phyloP scores from a whole-genome alignment of 2,113 vertebrate genomes.

The Peromyscus maniculatus region DNA sequence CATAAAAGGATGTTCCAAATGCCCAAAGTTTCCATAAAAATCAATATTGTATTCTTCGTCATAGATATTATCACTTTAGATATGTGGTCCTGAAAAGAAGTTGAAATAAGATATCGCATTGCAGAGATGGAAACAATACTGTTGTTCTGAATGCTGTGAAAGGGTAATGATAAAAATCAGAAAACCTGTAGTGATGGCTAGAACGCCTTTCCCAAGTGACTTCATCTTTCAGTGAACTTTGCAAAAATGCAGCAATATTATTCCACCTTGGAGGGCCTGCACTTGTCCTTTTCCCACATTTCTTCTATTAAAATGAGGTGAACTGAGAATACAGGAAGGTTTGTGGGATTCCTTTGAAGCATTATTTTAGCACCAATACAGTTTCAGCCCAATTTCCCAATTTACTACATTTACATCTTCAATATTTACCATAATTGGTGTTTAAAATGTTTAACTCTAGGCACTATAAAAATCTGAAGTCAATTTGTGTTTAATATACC shows the following conservation, averaged over 20 bases:
- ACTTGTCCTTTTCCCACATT: neutral
- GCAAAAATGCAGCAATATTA: neutral
- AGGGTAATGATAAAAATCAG: slow-evolving; percentile 27
- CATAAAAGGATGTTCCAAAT: slow-evolving; percentile 26
- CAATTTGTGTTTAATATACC: slow-evolving; percentile 75
- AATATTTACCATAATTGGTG: slow-evolving; percentile 69
- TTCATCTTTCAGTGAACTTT: slow-evolving; percentile 54
- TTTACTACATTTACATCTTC: slow-evolving; percentile 62
- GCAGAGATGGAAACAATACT: neutral
- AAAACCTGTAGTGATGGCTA: slow-evolving; percentile 32
- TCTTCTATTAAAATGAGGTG: slow-evolving; percentile 51
- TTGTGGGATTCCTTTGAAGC: slow-evolving; percentile 55
- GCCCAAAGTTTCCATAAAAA: slow-evolving; percentile 29
- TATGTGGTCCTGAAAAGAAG: neutral
- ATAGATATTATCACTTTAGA: neutral
- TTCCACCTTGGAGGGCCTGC: neutral
- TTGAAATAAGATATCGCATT: neutral
- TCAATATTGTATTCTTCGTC: neutral
- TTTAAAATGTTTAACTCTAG: slow-evolving; percentile 76
- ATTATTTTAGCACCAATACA: slow-evolving; percentile 34
- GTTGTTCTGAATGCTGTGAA: slow-evolving; percentile 31
- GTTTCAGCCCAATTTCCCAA: slow-evolving; percentile 62
- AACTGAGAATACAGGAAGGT: slow-evolving; percentile 10
- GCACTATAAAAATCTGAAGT: slow-evolving; percentile 70
- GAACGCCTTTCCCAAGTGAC: slow-evolving; percentile 56